Percentiles rank a stretch among this genome's conserved stretches.
phyloP scores from a whole-genome alignment of 2,888 invertebrate genomes.

The Epiblema foenella region DNA sequence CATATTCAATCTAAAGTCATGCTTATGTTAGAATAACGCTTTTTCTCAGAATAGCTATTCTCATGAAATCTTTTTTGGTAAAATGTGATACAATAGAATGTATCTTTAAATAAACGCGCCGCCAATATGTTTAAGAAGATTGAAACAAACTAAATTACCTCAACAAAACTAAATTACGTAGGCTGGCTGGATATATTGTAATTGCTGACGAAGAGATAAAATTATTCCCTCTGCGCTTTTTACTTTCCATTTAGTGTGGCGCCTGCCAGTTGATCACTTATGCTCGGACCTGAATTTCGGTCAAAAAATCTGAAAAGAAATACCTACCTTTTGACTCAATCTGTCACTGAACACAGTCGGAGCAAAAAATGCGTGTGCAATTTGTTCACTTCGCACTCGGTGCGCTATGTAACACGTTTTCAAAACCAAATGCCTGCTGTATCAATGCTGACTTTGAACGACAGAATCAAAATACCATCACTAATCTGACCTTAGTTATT shows the following conservation, averaged over 20 bases:
- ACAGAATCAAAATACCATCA: neutral
- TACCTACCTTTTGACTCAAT: conserved; percentile 17
- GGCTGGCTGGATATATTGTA: too few species aligned
- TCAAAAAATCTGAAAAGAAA: neutral
- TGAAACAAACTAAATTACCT: too few species aligned
- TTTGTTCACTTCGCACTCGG: neutral
- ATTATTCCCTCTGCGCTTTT: neutral
- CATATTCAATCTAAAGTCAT: neutral
- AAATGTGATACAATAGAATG: too few species aligned
- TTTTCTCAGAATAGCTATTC: neutral
- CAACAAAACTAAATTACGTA: too few species aligned
- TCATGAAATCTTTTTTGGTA: too few species aligned
- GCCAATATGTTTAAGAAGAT: too few species aligned
- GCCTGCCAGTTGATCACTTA: neutral
- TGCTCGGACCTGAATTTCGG: neutral
- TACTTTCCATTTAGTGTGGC: conserved; percentile 1
- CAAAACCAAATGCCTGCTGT: neutral
- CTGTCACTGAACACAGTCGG: conserved; percentile 2
- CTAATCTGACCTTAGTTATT: neutral
- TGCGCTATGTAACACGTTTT: neutral
- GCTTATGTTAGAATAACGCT: neutral
- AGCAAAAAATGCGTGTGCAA: conserved; percentile 1
- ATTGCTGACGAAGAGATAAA: neutral
- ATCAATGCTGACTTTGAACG: neutral
- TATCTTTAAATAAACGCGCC: too few species aligned